Evolutionary conservation across 2,888 invertebrate genomes (phyloP), one percentile per base, ranked within the genome.

Genomic region (Caenorhabditis parvicauda): DNA sequence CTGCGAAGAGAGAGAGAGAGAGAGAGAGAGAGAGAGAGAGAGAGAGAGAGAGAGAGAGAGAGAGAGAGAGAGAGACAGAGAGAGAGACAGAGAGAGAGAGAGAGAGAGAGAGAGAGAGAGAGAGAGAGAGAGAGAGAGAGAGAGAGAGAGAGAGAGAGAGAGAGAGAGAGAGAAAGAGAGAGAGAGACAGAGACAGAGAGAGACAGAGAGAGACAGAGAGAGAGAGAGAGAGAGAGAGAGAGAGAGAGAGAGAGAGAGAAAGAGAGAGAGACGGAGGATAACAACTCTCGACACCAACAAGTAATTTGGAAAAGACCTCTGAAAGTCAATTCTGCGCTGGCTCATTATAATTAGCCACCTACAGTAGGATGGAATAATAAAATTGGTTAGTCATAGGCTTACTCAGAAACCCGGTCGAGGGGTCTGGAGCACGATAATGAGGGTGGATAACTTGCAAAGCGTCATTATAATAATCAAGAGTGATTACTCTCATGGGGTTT

Each of bases 131-230:
- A 19, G 41, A 21, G 29, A 45, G 7, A 42, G 21, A 25, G 19
- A 25, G 9, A 14, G 17, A 39, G 35, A 38, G 25, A 19, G 21
- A 27, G 39, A 25, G 25, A 41, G 48, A 29, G 44, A 19, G 43
- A 45, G 52, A 19, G 25, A 35, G 45, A 27, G 24, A 46, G 38
- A 25, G 42, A n/a, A n/a, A n/a, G n/a, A n/a, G n/a, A n/a, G n/a
- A n/a, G 48, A 50, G 42, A 27, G 41, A 58, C n/a, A 21, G 25
- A 43, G n/a, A 35, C 32, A 38, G 27, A 54, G 27, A 46, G 35
- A 35, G 28, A 38, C 12, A 35, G 44, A 42, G 54, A 46, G 53
- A 47, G 42, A 35, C 28, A 39, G n/a, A 37, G 43, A 35, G 37
- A 41, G 28, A 42, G 24, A 19, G 21, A 32, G 45, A 19, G 29